Evolutionary conservation across 2,797 vertebrate genomes (phyloP), one percentile per base, ranked within the genome.

Genomic region (Fringilla coelebs): DNA sequence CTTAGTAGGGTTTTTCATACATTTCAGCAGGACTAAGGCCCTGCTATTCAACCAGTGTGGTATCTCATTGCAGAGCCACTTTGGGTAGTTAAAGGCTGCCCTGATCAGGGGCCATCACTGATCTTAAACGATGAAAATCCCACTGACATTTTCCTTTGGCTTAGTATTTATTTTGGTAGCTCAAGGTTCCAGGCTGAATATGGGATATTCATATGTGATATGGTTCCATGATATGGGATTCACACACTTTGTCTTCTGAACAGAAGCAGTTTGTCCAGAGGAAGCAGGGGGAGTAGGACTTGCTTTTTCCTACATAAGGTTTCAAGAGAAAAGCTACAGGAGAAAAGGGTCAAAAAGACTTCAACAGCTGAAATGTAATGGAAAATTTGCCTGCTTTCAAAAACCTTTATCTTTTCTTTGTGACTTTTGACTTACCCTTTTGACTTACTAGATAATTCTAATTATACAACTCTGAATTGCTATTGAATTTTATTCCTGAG

Each of bases 291-390:
- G n/a, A 79, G 7, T 21, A 76, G 58, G 43, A 51, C 22, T 75
- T 70, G 14, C 10, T 58, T 67, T 75, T 60, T 43, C n/a, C 72
- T 75, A 10, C 11, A 2, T 9, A 26, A 80, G 7, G 5, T 40
- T 81, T 94, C 49, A 71, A 82, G 46, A 89, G n/a, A 68, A 95
- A 92, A 78, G 9, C 16, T 45, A 52, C 41, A 41, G 41, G 43
- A 83, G 41, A 55, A 77, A 74, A 87, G 19, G 10, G 13, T 57
- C 12, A 51, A 29, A 72, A 77, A 66, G 17, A 21, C 10, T 36
- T 43, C 1, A 3, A 12, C 2, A 61, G 25, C 9, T 68, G 60
- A 76, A 85, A 86, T 1, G 1, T 0, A 1, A 57, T 20, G 13
- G 61, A 55, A 94, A 82, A 67, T 51, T 38, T 93, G 3, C 41